Evolutionary conservation across 1,140 invertebrate species (phyloP).

Genomic region (Sycophaga agraensis): DNA sequence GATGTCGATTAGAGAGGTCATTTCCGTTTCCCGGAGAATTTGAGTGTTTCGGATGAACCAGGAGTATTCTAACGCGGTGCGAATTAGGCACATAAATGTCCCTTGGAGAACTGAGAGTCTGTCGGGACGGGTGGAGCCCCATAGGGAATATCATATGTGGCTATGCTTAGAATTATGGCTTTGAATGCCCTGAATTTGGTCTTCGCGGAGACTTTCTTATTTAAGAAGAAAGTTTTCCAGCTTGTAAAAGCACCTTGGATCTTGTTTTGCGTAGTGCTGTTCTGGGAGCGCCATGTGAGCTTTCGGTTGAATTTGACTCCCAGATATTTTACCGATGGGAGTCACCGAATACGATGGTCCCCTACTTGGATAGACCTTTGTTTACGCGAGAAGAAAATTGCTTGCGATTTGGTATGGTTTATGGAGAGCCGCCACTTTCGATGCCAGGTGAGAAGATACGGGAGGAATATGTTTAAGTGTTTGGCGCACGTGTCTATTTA

Average conservation of each 20-base stretch:
- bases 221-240: slow-evolving; percentile 11
- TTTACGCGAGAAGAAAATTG: neutral
- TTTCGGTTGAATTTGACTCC: slow-evolving; percentile 7
- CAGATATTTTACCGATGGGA: slow-evolving; percentile 3
- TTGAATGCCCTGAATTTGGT: no score
- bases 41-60: slow-evolving; percentile 21
- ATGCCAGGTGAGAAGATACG: no score
- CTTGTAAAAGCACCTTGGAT: no score
- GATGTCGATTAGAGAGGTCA: no score
- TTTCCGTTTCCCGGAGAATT: neutral
- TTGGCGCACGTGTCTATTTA: neutral
- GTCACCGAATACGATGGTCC: neutral
- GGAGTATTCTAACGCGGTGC: neutral
- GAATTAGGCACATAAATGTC: no score
- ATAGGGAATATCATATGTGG: neutral
- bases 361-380: neutral
- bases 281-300: slow-evolving; percentile 2
- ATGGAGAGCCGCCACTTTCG: no score
- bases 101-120: neutral
- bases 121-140: slow-evolving; percentile 1
- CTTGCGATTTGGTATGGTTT: no score
- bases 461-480: neutral
- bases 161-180: no score
- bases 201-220: no score
- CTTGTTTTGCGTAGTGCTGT: neutral